Evolutionary conservation across 2,797 vertebrate species (phyloP), one percentile per base, ranked within the genome.

Genomic region (Sebastes trivittatus): DNA sequence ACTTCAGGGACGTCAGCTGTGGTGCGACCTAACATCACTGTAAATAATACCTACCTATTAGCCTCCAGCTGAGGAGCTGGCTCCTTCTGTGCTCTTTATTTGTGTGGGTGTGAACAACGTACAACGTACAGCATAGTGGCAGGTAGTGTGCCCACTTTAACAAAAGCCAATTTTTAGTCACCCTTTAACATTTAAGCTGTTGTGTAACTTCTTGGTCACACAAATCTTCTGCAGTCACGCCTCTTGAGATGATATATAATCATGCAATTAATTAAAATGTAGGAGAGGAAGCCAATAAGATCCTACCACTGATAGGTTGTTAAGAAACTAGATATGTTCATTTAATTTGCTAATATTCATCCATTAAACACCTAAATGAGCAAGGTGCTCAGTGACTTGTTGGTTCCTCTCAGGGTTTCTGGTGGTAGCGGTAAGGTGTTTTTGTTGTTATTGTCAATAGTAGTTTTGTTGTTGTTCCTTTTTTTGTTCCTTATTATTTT

Each of bases 91-190:
- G 29, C 52, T 61, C 52, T 52, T 84, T 81, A 5, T 83, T 63
- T 63, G 49, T 82, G 79, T 82, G 46, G 67, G 62, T 70, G 36
- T 73, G 67, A 78, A 81, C 70, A 75, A 62, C 56, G 69, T 59
- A 30, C 54, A 73, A 69, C 56, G 62, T 59, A 30, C 54, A 73
- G 27, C 22, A 54, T 23, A 68, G 66, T 61, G 30, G 54, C 73
- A 64, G 49, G 30, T n/a, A 42, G 29, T 52, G 42, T 25, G 11
- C 22, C 27, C 5, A 34, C 66, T 69, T 69, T n/a, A 71, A 65
- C 58, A 65, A 64, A 65, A 61, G 20, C 59, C 36, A 74, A 32
- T 64, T 77, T 80, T 80, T 25, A 29, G 3, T 25, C 38, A 22
- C 11, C 25, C 14, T 58, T 38, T 58, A 23, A 69, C 52, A 54